Base-by-base conservation (phyloP, 1,140 invertebrate genomes). In the Pogonomyrmex barbatus region DNA sequence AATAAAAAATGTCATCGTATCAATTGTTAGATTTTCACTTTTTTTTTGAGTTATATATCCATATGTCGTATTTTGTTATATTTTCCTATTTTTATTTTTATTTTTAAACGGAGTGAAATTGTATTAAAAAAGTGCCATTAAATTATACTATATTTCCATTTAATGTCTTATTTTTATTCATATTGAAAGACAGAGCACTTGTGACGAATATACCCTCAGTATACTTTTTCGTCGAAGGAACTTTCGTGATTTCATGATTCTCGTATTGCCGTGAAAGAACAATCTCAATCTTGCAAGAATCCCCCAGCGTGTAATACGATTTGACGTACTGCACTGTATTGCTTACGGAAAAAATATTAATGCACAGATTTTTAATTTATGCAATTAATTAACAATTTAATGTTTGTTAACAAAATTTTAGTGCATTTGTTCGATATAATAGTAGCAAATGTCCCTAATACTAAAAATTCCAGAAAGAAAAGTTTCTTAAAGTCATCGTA, bases 371-470 rank as follows among this genome's bases (percentile, higher is more conserved):
- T 8, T 70, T 33, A 17, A 82, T 56, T 8, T 0, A 50, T 2
- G 12, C 33, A 56, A 82, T 30, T 42, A 56, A 82, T 30, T 6
- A 71, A 17, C 39, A 54, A 42, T n/a, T 82, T 65, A 2, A 71
- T 56, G 0, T 82, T 54, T 3, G 30, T 24, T 2, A 71, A 2
- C 0, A 56, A 39, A 70, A 24, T 9, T 56, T 33, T 47, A 12
- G 12, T 33, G 4, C 10, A 30, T 9, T 9, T 60, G 4, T 8
- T 8, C 8, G 9, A 33, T 52, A 14, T 45, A 2, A 24, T 24
- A 24, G 24, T 24, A 24, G 24, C 24, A 24, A 24, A 24, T 24
- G 24, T 24, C 24, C 24, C 24, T 24, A 24, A 24, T 24, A 24
- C 24, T 24, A 24, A 24, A 24, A 24, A 24, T 24, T 24, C 24